Base-by-base conservation (phyloP, 2,888 invertebrate genomes). In the Eristalis arbustorum region DNA sequence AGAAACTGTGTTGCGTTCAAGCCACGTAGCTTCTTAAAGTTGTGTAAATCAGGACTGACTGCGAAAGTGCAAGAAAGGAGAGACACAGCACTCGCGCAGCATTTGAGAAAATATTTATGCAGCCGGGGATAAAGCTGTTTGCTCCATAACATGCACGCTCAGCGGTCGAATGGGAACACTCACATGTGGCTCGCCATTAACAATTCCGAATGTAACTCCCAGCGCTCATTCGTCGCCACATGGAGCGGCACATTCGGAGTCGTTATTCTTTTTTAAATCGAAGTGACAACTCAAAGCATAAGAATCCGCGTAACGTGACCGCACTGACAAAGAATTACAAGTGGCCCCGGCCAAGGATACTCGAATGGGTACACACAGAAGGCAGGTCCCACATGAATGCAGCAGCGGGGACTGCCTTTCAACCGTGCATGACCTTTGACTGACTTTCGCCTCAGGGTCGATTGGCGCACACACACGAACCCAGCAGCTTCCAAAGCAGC, bases 271-370 rank as follows among this genome's bases (percentile, higher is more conserved):
- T 18, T 40, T 57, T 57, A 63, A 34, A 64, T 69, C 49, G n/a
- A 61, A 76, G 49, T 57, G 63, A 57, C 68, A 64, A 40, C 49
- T 64, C 62, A 67, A 37, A 34, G 28, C 34, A 23, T 66, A 23
- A 8, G 28, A 42, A 69, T 31, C 40, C 63, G 28, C 40, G 22
- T 80, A 74, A 31, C 68, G 68, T 80, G 68, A 63, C 57, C 63
- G 28, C 56, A 57, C 68, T 80, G 42, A 68, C 68, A 57, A 69
- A 64, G 68, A 57, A 59, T 74, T 59, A 69, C 69, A 18, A 63
- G n/a, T 34, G 2, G 28, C 37, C 63, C 28, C 63, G 42, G 18
- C 49, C 49, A 49, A 49, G 49, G 49, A 18, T 49, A 49, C 49
- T 49, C 14, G 18, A 10, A 34, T 37, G 64, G 8, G 18, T 34